These are phyloP conservation scores for Tragopan temminckii DNA, from an alignment of 2,797 vertebrate genomes.

Conservation along the genomic window DNA sequence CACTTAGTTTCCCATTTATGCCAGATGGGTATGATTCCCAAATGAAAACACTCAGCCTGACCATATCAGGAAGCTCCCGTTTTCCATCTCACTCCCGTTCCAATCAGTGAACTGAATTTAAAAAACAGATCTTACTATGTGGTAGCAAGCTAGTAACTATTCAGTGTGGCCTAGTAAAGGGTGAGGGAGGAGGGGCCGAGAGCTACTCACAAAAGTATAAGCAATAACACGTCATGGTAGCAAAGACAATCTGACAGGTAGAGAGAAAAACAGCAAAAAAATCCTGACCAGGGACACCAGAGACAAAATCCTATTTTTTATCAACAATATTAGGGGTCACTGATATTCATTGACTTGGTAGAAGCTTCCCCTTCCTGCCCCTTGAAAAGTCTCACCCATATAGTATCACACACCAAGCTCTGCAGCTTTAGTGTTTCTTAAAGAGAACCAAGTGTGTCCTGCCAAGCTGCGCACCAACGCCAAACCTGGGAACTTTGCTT, in stretches of 20 bases:
- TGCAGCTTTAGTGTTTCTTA: neutral
- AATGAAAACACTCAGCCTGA: neutral
- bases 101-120: neutral
- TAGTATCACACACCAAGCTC: neutral
- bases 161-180: neutral
- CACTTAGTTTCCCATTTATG: neutral
- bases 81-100: neutral
- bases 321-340: neutral
- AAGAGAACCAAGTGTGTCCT: neutral
- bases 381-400: neutral
- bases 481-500: neutral
- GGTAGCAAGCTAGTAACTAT: neutral
- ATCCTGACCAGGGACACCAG: neutral
- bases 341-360: neutral
- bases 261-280: neutral
- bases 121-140: neutral
- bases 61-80: neutral
- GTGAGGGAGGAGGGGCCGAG: neutral
- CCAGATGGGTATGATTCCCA: neutral
- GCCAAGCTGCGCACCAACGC: neutral
- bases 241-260: neutral
- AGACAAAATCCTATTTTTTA: neutral
- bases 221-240: neutral
- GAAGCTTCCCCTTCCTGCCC: neutral
- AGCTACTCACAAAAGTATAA: neutral